phyloP scores from a whole-genome alignment of 2,797 vertebrate genomes.

The Eulemur mongoz region DNA sequence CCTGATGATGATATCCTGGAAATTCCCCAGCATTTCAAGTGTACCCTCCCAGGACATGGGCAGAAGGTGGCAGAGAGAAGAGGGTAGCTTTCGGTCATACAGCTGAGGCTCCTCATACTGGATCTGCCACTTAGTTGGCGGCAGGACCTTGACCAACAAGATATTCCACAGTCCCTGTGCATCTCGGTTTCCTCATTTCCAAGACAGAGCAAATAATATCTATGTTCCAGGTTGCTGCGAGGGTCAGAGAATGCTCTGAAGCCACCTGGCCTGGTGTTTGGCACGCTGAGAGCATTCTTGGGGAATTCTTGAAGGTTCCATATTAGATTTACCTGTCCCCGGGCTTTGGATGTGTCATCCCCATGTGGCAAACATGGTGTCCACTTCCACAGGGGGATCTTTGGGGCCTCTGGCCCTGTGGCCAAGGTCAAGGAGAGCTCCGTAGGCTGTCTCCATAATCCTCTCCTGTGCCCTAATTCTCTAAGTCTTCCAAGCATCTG shows the following conservation, averaged over 20 bases:
- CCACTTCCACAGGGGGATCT: too few relatives aligned
- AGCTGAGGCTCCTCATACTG: background rate
- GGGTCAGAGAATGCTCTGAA: background rate
- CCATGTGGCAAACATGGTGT: rapidly evolving
- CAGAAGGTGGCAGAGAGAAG: too few relatives aligned
- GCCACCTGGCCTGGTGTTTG: background rate
- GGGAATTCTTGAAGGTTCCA: background rate
- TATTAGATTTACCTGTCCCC: background rate
- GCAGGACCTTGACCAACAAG: background rate
- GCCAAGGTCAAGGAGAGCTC: background rate
- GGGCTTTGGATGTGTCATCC: background rate
- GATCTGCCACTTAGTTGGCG: background rate
- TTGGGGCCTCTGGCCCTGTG: background rate
- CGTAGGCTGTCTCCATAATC: rapidly evolving
- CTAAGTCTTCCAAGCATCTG: background rate
- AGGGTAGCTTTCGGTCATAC: rapidly evolving
- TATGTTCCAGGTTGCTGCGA: background rate
- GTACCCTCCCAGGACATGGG: background rate
- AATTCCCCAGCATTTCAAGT: background rate
- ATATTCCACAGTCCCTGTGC: background rate
- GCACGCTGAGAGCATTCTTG: too few relatives aligned
- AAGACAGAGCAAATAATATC: background rate
- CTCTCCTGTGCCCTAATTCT: background rate
- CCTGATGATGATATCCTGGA: background rate
- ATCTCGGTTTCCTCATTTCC: background rate